Evolutionary conservation across 2,888 invertebrate species (phyloP), one percentile per base, ranked within the genome.

Genomic region (Chromoteleia sp.): DNA sequence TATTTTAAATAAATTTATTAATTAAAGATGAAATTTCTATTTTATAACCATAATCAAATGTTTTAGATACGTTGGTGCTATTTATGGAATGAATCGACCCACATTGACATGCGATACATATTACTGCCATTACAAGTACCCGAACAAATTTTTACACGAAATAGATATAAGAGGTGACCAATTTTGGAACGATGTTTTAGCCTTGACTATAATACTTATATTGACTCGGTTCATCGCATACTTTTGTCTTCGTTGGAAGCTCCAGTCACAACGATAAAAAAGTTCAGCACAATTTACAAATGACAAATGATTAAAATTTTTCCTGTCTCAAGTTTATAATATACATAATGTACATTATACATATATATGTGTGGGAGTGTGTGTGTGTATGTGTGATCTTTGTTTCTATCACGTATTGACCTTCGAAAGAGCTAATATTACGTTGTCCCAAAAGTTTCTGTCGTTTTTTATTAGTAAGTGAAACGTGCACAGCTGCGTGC

Each of bases 81-180:
- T 98, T 83, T 99, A 98, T 88, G 98, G 98, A 0, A 92, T 95
- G 78, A 93, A 96, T 82, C 93, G 98, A 41, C 94, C 94, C 0
- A 93, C 93, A 0, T 92, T 99, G 63, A 94, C 94, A n/a, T 99
- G 98, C 90, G 93, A 94, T 6, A 78, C 81, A 33, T 56, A 67
- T 19, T 98, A 97, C 88, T 98, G 98, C 84, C 97, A 97, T 91
- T 97, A 96, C 91, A 96, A 95, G 89, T 95, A 96, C 85, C 97
- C 97, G 0, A 92, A 93, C 39, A 96, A 96, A 88, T 97, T 99
- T 90, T 93, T 99, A 25, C 93, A 94, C 4, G 96, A 97, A 87
- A 95, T 98, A 63, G 96, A 97, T 63, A 95, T 97, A 94, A 92
- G 93, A 0, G 95, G 95, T 0, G 95, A 97, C 89, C 95, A 95